Evolutionary conservation across 2,888 invertebrate genomes (phyloP).

Genomic region (Stenotaenia linearis): DNA sequence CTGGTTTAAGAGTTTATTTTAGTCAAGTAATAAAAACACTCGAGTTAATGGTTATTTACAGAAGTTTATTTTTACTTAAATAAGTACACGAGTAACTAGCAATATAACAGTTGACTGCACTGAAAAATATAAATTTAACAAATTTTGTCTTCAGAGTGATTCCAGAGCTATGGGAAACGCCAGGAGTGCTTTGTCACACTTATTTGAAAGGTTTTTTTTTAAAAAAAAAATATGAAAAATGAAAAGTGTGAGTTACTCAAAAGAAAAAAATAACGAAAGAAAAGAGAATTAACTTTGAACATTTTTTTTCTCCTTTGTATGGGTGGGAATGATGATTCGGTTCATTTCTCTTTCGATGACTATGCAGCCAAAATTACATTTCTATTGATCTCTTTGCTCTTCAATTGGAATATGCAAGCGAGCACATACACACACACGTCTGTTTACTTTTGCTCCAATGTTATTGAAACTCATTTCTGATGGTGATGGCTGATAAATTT

Average conservation of each 20-base stretch:
- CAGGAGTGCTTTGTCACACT: background rate
- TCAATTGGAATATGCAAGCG: constrained; percentile 22
- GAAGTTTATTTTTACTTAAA: background rate
- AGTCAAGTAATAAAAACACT: background rate
- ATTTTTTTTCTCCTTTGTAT: background rate
- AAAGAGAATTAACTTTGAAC: background rate
- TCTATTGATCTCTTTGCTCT: constrained; percentile 26
- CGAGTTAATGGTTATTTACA: background rate
- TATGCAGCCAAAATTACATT: constrained; percentile 14
- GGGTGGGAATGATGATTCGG: constrained; percentile 5
- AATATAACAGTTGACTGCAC: too few species aligned
- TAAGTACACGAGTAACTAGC: background rate
- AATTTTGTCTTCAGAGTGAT: background rate
- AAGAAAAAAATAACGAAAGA: background rate
- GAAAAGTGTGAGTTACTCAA: background rate
- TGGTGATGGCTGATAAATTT: constrained; percentile 5
- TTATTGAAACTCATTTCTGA: constrained; percentile 24
- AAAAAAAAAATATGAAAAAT: background rate
- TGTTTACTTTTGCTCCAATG: constrained; percentile 7
- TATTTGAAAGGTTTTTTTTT: background rate
- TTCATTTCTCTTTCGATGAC: constrained; percentile 14
- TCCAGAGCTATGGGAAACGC: background rate
- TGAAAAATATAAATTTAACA: background rate
- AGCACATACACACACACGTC: background rate
- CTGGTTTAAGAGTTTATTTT: background rate